Evolutionary conservation across 2,797 vertebrate genomes (phyloP), one percentile per base, ranked within the genome.

Genomic region (Gymnocypris eckloni): DNA sequence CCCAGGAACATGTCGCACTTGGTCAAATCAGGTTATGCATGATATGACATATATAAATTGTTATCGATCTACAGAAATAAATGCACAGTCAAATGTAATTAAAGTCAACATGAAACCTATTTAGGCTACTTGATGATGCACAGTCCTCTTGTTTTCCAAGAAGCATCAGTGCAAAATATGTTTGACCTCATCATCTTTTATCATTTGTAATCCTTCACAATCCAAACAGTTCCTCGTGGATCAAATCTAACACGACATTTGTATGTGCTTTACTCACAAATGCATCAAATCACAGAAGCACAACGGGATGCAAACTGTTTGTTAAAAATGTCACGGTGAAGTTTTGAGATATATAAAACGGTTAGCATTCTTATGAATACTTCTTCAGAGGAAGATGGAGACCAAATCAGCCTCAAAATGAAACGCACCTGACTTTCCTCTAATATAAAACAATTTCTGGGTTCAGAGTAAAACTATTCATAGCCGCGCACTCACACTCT

Each of bases 401-500:
- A 28, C n/a, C n/a, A 33, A 43, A 37, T 70, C 45, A 54, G 3
- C 8, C 59, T 79, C 41, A 5, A 83, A 83, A 77, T 54, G 33
- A 79, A 78, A 45, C 61, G 12, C 22, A 45, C 12, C 18, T 37
- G 54, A n/a, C 52, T 48, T 75, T 48, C 54, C 45, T 76, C 28
- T 66, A 76, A 52, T 66, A 66, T 83, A 67, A 83, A 66, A 25
- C 20, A 64, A 77, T 54, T 20, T 79, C 39, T 84, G 18, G n/a
- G 48, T 71, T 71, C 52, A 61, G 84, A 78, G 39, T 61, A 50
- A 61, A 80, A 16, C 67, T 80, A 79, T 85, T 85, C 61, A 37
- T 71, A 85, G 77, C 9, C 1, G 6, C 28, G 28, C 28, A 33
- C 69, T 80, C 54, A 37, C 84, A 81, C 78, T 22, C 33, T 73